These are phyloP conservation scores for Schizaphis graminum DNA, from an alignment of 2,888 invertebrate genomes.

Conservation along the genomic window DNA sequence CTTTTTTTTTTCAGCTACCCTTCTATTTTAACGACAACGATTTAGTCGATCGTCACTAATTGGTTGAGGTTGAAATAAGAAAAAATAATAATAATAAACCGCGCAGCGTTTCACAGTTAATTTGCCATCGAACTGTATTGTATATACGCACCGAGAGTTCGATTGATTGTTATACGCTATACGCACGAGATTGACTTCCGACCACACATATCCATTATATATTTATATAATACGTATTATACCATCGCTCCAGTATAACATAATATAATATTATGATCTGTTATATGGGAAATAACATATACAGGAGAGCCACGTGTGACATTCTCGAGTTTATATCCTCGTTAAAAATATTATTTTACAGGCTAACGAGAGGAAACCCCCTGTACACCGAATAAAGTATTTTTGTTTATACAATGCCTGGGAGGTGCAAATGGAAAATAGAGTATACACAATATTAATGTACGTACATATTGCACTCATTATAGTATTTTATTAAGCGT, in stretches of 20 bases:
- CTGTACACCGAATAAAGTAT: neutral
- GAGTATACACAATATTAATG: neutral
- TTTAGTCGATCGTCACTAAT: slow-evolving; percentile 60
- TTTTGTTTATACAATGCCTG: neutral
- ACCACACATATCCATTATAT: neutral
- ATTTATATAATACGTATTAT: neutral
- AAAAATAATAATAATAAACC: slow-evolving; percentile 18
- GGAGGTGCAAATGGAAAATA: neutral
- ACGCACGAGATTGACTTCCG: slow-evolving; percentile 15
- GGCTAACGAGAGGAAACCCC: neutral
- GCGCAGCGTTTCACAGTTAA: slow-evolving; percentile 56
- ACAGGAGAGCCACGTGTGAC: neutral
- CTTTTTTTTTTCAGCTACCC: neutral
- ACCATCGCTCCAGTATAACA: neutral
- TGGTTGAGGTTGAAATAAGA: slow-evolving; percentile 48
- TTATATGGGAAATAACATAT: neutral
- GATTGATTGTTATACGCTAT: slow-evolving; percentile 39
- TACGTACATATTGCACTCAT: neutral
- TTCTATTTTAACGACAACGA: neutral
- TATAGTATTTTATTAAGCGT: neutral
- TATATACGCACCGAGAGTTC: slow-evolving; percentile 25
- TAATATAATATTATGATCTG: neutral
- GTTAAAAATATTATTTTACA: neutral
- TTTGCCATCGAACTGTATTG: slow-evolving; percentile 49
- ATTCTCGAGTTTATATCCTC: neutral